Base-by-base conservation (phyloP, 2,113 vertebrate genomes). In the Hirundichthys speculiger region DNA sequence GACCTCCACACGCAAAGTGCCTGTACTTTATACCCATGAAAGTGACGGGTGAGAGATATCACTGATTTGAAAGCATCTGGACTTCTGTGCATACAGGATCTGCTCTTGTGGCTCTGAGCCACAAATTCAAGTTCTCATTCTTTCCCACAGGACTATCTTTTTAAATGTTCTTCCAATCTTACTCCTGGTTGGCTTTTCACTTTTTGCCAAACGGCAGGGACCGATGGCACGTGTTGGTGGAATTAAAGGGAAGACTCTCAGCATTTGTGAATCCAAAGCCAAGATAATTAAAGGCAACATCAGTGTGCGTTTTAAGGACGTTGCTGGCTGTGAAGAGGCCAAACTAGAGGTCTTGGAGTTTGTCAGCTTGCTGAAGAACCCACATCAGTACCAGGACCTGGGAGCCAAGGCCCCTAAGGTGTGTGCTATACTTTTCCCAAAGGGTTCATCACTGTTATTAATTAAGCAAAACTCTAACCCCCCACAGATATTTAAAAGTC, bases 351-450 rank as follows among this genome's bases (percentile, higher is more conserved):
- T 99, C 80, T 94, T 98, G 93, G 97, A 99, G 84, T 96, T 99
- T 34, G 95, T 98, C 25, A 98, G 96, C 86, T 97, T 97, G 65
- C 85, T 98, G 61, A 97, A 97, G 90, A 97, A 96, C 75, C 97
- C 97, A 41, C 94, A 89, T 79, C 95, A 96, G 50, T 99, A 98
- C 75, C 91, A 96, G 76, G 92, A 97, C 75, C 89, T 99, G 18
- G 97, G 97, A 86, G 97, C 97, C 83, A 99, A 97, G 91, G 98
- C 98, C 65, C 97, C 97, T 48, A 98, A 98, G 94, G 97, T 98
- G 87, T 40, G 48, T 16, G 13, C 2, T 5, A 27, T 20, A 15
- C 45, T 12, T 38, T 60, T n/a, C n/a, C n/a, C n/a, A n/a, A n/a
- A n/a, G n/a, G n/a, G n/a, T n/a, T n/a, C n/a, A n/a, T n/a, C n/a